A percentile compares a stretch with the other conserved stretches of the same genome.
phyloP scores from a whole-genome alignment of 2,888 invertebrate species.

The Notocelia uddmanniana region DNA sequence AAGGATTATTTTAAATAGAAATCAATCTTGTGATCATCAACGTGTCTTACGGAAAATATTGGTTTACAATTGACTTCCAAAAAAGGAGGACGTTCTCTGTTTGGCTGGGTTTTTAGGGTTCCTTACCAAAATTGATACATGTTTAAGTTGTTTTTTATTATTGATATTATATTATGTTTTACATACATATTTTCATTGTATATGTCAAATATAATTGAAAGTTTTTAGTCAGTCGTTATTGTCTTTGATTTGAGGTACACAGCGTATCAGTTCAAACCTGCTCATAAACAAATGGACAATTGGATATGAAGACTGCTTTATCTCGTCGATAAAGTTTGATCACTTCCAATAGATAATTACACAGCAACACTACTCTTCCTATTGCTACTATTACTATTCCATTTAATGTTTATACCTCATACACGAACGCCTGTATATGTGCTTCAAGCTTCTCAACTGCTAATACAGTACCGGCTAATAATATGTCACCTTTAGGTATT shows the following conservation, averaged over 20 bases:
- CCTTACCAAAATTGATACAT: not conserved
- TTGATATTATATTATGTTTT: no score
- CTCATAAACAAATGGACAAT: not conserved
- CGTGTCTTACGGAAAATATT: no score
- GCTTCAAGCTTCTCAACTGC: not conserved
- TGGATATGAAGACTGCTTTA: no score
- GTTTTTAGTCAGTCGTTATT: no score
- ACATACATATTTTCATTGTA: no score
- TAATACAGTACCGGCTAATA: no score
- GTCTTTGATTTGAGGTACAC: not conserved
- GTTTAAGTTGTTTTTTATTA: no score
- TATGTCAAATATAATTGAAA: no score
- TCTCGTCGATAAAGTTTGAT: not conserved
- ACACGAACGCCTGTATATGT: not conserved
- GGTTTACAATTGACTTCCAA: no score
- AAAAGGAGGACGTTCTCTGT: no score
- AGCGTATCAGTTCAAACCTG: not conserved
- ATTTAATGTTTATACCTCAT: not conserved
- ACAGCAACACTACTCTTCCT: not conserved
- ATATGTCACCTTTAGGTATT: no score
- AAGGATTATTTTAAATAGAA: not conserved
- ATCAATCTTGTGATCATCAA: slow-evolving; percentile 1
- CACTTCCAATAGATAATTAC: not conserved
- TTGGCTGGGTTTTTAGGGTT: not conserved
- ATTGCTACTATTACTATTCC: no score